A percentile compares a stretch with the other conserved stretches of the same genome.
Evolutionary conservation across 2,888 invertebrate genomes (phyloP).

Genomic region (Amaurobius ferox): DNA sequence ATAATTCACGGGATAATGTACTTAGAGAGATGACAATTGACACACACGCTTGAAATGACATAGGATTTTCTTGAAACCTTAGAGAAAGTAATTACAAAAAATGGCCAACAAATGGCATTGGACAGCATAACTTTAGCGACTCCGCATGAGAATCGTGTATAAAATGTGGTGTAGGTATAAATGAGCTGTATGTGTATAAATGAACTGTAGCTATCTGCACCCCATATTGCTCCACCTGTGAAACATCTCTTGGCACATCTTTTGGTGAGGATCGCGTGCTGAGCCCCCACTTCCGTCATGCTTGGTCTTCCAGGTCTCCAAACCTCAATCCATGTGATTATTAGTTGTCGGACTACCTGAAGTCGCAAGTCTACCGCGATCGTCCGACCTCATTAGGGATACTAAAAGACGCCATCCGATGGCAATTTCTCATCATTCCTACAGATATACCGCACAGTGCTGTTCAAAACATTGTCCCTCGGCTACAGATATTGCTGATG

Average conservation of each 20-base stretch:
- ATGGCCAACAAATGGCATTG: no score
- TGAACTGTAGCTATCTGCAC: no score
- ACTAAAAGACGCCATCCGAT: neutral
- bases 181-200: no score
- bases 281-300: neutral
- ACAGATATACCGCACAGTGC: neutral
- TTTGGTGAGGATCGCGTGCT: neutral
- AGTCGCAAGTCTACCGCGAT: neutral
- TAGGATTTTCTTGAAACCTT: no score
- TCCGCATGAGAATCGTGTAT: no score
- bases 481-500: neutral
- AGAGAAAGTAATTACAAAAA: no score
- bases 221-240: neutral
- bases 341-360: neutral
- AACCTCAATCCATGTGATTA: neutral
- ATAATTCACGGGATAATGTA: no score
- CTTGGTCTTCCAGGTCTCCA: neutral
- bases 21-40: no score
- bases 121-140: no score
- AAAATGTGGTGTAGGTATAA: no score
- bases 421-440: neutral
- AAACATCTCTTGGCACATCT: neutral
- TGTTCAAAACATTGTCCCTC: neutral
- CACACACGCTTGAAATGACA: no score
- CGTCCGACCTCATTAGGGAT: slow-evolving; percentile 9